phyloP scores from a whole-genome alignment of 2,888 invertebrate genomes.

The Ophioninae sp. region DNA sequence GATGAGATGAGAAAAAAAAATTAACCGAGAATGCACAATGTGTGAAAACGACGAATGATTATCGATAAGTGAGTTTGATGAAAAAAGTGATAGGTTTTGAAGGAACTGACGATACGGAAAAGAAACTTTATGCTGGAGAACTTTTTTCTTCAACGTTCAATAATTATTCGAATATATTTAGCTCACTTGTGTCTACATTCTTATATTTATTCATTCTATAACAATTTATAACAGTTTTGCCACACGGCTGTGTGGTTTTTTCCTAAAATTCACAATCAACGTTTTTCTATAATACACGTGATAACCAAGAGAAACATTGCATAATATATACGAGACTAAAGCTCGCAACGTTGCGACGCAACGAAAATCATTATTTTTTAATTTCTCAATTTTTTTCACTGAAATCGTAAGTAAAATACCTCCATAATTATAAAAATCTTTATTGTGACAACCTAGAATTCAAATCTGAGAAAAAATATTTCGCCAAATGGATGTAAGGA shows the following conservation, averaged over 20 bases:
- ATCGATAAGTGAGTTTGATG: constrained; percentile 12
- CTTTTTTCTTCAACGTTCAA: constrained; percentile 40
- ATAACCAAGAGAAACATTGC: constrained; percentile 26
- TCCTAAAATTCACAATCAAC: constrained; percentile 25
- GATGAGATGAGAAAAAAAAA: constrained; percentile 65
- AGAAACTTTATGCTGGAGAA: neutral
- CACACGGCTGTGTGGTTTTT: constrained; percentile 44
- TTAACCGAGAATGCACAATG: constrained; percentile 44
- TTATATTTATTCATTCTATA: constrained; percentile 51
- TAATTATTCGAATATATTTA: constrained; percentile 64
- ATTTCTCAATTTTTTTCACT: too few species aligned
- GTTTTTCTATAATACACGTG: constrained; percentile 7
- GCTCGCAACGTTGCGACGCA: too few species aligned
- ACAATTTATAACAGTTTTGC: constrained; percentile 58
- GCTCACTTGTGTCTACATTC: constrained; percentile 55
- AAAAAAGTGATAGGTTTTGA: constrained; percentile 39
- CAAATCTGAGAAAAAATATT: too few species aligned
- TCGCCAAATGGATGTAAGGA: too few species aligned
- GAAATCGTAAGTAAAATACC: too few species aligned
- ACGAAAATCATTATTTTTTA: too few species aligned
- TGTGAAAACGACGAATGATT: constrained; percentile 30
- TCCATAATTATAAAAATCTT: too few species aligned
- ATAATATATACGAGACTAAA: too few species aligned
- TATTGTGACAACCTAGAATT: too few species aligned
- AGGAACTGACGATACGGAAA: constrained; percentile 25